phyloP scores from a whole-genome alignment of 2,888 invertebrate genomes.

The Drosophila aldrichi region DNA sequence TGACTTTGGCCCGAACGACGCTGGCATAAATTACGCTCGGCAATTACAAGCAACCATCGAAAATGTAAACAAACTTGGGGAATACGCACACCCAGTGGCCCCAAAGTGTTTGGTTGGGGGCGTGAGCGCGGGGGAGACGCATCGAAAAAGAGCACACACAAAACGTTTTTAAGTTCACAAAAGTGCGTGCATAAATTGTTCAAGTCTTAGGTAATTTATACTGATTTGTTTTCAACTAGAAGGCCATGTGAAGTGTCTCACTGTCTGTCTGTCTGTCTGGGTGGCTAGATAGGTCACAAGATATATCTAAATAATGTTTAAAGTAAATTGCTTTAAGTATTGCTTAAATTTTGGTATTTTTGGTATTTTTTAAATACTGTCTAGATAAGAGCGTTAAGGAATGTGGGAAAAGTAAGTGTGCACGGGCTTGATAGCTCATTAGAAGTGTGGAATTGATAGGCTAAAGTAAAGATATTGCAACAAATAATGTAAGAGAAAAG shows the following conservation, averaged over 20 bases:
- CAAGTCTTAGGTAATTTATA: conserved; percentile 47
- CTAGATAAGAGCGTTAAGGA: too few species aligned
- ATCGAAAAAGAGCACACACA: conserved; percentile 30
- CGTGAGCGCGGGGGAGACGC: too few species aligned
- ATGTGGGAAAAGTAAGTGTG: too few species aligned
- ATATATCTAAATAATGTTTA: not conserved
- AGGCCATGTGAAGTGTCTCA: not conserved
- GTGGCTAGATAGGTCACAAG: not conserved
- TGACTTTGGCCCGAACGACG: conserved; percentile 71
- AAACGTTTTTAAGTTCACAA: conserved; percentile 69
- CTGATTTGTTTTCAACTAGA: conserved; percentile 40
- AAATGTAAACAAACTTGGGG: conserved; percentile 57
- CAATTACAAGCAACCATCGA: conserved; percentile 64
- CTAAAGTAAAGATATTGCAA: too few species aligned
- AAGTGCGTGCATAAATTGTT: conserved; percentile 57
- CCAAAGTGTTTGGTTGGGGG: too few species aligned
- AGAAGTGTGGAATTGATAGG: too few species aligned
- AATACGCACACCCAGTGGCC: conserved; percentile 52
- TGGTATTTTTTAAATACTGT: conserved; percentile 7
- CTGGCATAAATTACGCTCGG: conserved; percentile 75
- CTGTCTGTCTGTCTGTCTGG: not conserved
- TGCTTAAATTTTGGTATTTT: conserved; percentile 2
- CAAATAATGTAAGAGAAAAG: too few species aligned
- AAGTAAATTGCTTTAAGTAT: not conserved
- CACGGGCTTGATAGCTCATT: too few species aligned